A percentile compares a stretch with the other conserved stretches of the same genome.
These are phyloP conservation scores for Trichonephila inaurata DNA, from an alignment of 1,140 invertebrate species.

Conservation along the genomic window DNA sequence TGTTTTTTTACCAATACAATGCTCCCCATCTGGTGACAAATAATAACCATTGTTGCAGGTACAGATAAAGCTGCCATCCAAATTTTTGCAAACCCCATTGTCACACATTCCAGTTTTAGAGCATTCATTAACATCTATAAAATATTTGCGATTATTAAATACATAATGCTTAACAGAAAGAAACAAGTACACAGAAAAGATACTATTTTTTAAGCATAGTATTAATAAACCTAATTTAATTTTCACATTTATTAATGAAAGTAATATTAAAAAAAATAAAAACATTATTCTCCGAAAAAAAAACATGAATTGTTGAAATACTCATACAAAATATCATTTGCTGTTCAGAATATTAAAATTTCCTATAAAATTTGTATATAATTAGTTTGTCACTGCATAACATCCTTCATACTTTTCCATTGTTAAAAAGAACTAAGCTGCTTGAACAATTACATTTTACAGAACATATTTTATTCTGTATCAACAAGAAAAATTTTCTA, in stretches of 20 bases:
- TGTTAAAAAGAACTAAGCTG: too few species aligned
- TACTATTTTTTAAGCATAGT: background rate
- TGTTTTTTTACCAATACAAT: conserved; percentile 74
- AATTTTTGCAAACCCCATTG: conserved; percentile 91
- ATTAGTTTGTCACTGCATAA: too few species aligned
- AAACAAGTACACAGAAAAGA: background rate
- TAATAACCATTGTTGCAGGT: conserved; percentile 91
- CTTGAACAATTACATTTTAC: too few species aligned
- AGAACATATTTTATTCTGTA: too few species aligned
- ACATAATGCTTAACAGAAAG: background rate
- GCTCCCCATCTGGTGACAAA: conserved; percentile 76
- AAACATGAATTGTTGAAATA: too few species aligned
- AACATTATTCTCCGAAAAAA: too few species aligned
- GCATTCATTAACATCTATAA: conserved; percentile 87
- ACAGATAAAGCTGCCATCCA: conserved; percentile 92
- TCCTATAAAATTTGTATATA: too few species aligned
- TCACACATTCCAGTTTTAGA: conserved; percentile 86
- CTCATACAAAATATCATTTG: too few species aligned
- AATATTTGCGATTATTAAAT: background rate
- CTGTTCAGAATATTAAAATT: too few species aligned
- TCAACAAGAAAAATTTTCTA: too few species aligned
- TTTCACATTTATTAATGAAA: background rate
- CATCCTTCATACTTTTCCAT: too few species aligned
- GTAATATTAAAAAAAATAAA: too few species aligned
- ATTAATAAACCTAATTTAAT: background rate